Evolutionary conservation across 2,888 invertebrate species (phyloP).

Genomic region (Biston betularia): DNA sequence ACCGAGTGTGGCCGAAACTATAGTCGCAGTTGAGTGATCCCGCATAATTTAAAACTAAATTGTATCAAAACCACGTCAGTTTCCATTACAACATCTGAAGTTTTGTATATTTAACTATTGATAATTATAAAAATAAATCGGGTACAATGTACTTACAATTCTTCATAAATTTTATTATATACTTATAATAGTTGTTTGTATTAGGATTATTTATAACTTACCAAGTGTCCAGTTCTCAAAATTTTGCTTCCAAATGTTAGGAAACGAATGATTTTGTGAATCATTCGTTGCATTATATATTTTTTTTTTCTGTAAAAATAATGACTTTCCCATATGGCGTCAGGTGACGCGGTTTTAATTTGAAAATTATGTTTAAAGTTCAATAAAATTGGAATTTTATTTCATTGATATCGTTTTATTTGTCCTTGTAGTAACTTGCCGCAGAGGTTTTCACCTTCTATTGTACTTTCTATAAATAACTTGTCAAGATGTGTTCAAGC

Average conservation of each 20-base stretch:
- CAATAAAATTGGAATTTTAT: conserved; percentile 73
- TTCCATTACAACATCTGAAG: no score
- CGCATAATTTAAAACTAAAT: no score
- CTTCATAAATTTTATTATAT: not conserved
- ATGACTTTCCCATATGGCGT: conserved; percentile 43
- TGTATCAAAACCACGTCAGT: no score
- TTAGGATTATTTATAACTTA: not conserved
- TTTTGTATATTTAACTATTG: no score
- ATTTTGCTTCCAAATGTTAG: conserved; percentile 2
- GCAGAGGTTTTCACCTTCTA: not conserved
- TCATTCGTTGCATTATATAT: conserved; percentile 11
- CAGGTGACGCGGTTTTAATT: conserved; percentile 50
- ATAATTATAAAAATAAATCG: no score
- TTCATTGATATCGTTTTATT: conserved; percentile 61
- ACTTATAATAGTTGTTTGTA: not conserved
- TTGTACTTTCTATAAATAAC: no score
- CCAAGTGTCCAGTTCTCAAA: not conserved
- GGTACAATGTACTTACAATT: not conserved
- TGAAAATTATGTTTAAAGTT: conserved; percentile 71
- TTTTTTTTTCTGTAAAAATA: conserved; percentile 23
- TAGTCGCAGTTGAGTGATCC: no score
- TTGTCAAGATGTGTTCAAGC: no score
- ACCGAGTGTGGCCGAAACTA: no score
- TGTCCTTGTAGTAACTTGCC: conserved; percentile 1
- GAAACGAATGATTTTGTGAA: conserved; percentile 16